phyloP scores from a whole-genome alignment of 2,797 vertebrate genomes.

The Apogon talboti region DNA sequence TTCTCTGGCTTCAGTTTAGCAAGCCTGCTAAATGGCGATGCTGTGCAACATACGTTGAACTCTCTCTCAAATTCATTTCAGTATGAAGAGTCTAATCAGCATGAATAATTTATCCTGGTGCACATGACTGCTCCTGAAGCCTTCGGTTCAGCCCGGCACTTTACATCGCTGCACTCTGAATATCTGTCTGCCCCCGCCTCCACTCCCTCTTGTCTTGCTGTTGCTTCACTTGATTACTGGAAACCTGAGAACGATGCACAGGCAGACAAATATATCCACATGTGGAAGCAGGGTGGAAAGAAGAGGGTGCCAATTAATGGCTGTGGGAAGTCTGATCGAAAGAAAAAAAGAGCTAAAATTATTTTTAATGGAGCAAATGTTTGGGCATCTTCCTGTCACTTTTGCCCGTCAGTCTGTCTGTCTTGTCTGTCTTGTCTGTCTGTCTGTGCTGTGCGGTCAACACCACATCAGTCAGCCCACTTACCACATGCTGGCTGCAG shows the following conservation, averaged over 20 bases:
- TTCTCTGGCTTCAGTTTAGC: slow-evolving; percentile 73
- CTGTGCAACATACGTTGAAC: slow-evolving; percentile 84
- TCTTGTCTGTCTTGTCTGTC: slow-evolving; percentile 34
- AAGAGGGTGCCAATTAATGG: slow-evolving; percentile 26
- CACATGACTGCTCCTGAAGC: slow-evolving; percentile 63
- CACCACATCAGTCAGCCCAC: slow-evolving; percentile 46
- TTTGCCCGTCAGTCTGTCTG: slow-evolving; percentile 30
- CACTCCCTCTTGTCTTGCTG: slow-evolving; percentile 11
- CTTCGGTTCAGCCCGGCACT: slow-evolving; percentile 23
- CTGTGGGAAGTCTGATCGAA: slow-evolving; percentile 17
- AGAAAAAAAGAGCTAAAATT: not conserved
- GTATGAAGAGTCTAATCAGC: slow-evolving; percentile 86
- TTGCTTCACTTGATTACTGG: slow-evolving; percentile 56
- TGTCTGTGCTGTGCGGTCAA: slow-evolving; percentile 47
- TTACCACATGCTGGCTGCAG: slow-evolving; percentile 66
- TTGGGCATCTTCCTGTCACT: slow-evolving; percentile 12
- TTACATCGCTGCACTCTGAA: slow-evolving; percentile 26
- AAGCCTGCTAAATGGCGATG: slow-evolving; percentile 73
- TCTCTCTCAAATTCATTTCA: slow-evolving; percentile 82
- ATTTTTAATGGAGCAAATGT: slow-evolving; percentile 6
- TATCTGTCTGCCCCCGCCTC: slow-evolving; percentile 34
- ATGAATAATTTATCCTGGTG: slow-evolving; percentile 88
- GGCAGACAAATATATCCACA: slow-evolving; percentile 42
- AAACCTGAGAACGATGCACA: slow-evolving; percentile 56
- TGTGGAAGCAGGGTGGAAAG: slow-evolving; percentile 1